These are phyloP conservation scores for Actenoides lindsayi DNA, from an alignment of 2,113 vertebrate genomes.

Conservation along the genomic window DNA sequence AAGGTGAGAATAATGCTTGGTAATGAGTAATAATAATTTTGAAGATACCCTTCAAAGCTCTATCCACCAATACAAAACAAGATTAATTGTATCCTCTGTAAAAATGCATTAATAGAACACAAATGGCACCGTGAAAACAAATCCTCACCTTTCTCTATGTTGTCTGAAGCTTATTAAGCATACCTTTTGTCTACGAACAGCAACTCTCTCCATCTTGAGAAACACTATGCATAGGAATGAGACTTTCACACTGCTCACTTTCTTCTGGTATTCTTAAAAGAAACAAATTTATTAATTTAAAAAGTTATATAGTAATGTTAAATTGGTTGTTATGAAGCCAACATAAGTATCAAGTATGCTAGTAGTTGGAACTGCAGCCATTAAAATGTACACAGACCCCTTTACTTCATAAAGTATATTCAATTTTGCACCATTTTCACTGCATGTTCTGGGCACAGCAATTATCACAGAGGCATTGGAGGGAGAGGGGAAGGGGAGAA, in stretches of 20 bases:
- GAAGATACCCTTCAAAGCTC: background rate
- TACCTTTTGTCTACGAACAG: slow-evolving; percentile 76
- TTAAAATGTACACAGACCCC: background rate
- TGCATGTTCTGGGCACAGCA: background rate
- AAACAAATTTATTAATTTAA: background rate
- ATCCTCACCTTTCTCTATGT: background rate
- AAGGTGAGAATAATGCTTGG: background rate
- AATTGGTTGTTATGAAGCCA: background rate
- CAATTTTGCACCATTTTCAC: background rate
- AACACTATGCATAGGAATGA: slow-evolving; percentile 88
- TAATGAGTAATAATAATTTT: background rate
- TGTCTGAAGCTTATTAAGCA: background rate
- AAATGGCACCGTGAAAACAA: background rate
- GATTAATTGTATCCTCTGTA: background rate
- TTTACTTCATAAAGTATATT: background rate
- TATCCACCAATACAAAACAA: background rate
- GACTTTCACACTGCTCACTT: slow-evolving; percentile 92
- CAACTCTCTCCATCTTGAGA: slow-evolving; percentile 79
- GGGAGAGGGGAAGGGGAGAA: too few species aligned
- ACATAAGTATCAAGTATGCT: background rate
- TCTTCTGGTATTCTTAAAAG: slow-evolving; percentile 86
- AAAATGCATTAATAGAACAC: background rate
- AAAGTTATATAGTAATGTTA: background rate
- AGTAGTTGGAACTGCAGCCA: background rate
- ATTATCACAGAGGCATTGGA: background rate